Evolutionary conservation across 1,140 invertebrate genomes (phyloP).

Genomic region (Arctopsyche grandis): DNA sequence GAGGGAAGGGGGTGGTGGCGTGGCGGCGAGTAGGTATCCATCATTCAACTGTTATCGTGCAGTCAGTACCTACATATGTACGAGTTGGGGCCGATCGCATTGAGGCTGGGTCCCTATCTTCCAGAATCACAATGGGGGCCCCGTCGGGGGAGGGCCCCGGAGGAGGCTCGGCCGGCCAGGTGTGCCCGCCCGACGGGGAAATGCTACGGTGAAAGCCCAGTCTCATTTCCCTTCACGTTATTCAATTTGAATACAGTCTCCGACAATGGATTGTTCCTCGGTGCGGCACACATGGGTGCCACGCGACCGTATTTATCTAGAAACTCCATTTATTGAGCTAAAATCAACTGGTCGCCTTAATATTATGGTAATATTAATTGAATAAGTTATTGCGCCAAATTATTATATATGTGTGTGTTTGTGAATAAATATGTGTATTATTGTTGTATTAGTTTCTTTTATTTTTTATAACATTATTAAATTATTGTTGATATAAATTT

Average conservation of each 20-base stretch:
- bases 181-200: conserved; percentile 36
- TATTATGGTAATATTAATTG: too few relatives aligned
- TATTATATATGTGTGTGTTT: too few relatives aligned
- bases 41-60: conserved; percentile 38
- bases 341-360: too few relatives aligned
- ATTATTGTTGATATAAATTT: too few relatives aligned
- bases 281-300: conserved; percentile 24
- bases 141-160: background rate
- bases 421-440: too few relatives aligned
- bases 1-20: background rate
- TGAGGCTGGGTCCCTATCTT: background rate
- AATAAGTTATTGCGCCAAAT: too few relatives aligned
- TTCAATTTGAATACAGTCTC: conserved; percentile 53
- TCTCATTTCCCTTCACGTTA: conserved; percentile 53
- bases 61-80: too few relatives aligned
- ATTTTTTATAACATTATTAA: too few relatives aligned
- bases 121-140: conserved; percentile 21
- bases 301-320: background rate
- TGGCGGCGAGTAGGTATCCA: conserved; percentile 11
- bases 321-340: too few relatives aligned
- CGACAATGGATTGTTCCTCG: conserved; percentile 52
- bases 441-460: too few relatives aligned
- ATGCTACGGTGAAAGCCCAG: conserved; percentile 44
- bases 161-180: conserved; percentile 33
- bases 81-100: conserved; percentile 3